These are phyloP conservation scores for Phylloscopus collybita DNA, from an alignment of 2,797 vertebrate genomes.

Conservation along the genomic window DNA sequence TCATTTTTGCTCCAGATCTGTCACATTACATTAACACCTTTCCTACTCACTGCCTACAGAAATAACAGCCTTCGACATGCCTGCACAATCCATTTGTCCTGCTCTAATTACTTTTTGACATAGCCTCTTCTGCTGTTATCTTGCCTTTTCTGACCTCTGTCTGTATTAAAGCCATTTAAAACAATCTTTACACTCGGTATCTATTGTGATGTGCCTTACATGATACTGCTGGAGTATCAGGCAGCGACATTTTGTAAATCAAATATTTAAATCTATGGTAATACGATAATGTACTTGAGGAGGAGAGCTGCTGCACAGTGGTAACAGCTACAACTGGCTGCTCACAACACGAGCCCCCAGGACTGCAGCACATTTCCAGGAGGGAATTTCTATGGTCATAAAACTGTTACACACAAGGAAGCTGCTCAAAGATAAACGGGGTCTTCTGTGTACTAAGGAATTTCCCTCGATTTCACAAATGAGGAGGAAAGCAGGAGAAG, in stretches of 20 bases:
- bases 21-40: constrained; percentile 94
- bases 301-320: neutral
- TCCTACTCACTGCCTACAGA: constrained; percentile 92
- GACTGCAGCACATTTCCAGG: neutral
- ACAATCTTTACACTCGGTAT: constrained; percentile 55
- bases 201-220: neutral
- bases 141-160: constrained; percentile 75
- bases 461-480: neutral
- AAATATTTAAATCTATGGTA: constrained; percentile 52
- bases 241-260: constrained; percentile 3
- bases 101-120: constrained; percentile 92
- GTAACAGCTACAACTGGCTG: neutral
- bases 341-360: neutral
- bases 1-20: constrained; percentile 96
- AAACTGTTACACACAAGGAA: neutral
- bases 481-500: neutral
- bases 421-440: neutral
- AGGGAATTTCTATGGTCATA: neutral
- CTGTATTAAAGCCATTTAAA: constrained; percentile 59
- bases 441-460: neutral
- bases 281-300: neutral
- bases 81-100: constrained; percentile 91
- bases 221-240: neutral
- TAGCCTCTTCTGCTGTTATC: constrained; percentile 82
- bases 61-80: constrained; percentile 93